Conservation (phyloP, 2,113 vertebrate species). For the Poicephalus meyeri region DNA sequence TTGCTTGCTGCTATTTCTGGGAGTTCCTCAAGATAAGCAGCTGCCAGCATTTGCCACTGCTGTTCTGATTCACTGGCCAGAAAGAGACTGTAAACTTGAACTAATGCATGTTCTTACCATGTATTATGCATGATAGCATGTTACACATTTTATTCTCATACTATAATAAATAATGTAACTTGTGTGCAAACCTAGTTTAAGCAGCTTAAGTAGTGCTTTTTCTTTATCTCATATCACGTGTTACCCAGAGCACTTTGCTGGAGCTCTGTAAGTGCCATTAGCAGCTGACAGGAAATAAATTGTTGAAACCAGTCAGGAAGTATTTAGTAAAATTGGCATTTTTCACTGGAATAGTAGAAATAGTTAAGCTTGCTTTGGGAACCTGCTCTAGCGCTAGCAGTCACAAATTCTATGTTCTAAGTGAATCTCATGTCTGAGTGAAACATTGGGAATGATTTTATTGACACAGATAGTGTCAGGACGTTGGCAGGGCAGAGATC, state of each 20-base stretch:
- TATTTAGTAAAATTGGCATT: neutral
- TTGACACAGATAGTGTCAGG: neutral
- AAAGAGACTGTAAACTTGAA: constrained; percentile 30
- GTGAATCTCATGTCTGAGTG: neutral
- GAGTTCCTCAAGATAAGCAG: neutral
- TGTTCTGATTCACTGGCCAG: neutral
- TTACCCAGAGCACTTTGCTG: neutral
- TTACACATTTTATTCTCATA: constrained; percentile 25
- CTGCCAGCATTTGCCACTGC: neutral
- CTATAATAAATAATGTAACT: constrained; percentile 3
- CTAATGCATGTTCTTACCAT: constrained; percentile 46
- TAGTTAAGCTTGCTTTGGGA: neutral
- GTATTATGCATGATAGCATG: constrained; percentile 40
- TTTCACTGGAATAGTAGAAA: neutral
- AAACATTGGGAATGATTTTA: neutral
- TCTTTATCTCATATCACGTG: neutral
- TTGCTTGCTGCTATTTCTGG: constrained; percentile 24
- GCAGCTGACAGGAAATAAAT: neutral
- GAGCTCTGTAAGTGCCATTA: neutral
- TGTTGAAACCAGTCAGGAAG: neutral
- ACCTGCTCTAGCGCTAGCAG: neutral
- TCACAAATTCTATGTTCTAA: neutral
- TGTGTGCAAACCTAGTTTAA: constrained; percentile 8
- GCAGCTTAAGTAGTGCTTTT: neutral
- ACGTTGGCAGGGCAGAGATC: neutral